Conservation (phyloP, 2,888 invertebrate genomes). For the Hypena proboscidalis region DNA sequence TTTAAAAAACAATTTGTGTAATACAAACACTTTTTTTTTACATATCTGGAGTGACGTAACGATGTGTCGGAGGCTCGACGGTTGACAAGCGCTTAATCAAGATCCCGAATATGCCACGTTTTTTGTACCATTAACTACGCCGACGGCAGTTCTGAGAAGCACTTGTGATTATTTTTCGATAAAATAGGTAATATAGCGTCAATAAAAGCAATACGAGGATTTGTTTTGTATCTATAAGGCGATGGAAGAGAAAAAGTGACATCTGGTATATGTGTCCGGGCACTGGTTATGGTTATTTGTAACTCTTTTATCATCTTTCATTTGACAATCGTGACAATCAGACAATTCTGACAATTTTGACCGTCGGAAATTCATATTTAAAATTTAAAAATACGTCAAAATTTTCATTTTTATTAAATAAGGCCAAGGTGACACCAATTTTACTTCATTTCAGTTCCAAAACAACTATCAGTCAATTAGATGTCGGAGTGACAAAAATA, state of each 20-base stretch:
- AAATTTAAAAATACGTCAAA: no score
- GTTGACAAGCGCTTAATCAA: slow-evolving; percentile 49
- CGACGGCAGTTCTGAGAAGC: slow-evolving; percentile 16
- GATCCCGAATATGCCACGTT: slow-evolving; percentile 35
- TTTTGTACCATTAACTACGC: slow-evolving; percentile 37
- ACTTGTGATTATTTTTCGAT: slow-evolving; percentile 14
- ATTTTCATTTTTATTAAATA: no score
- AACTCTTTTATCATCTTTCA: no score
- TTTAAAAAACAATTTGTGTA: no score
- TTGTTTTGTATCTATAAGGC: no score
- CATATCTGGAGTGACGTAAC: slow-evolving; percentile 38
- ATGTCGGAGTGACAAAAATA: slow-evolving; percentile 11
- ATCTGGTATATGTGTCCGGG: no score
- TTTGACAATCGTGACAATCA: no score
- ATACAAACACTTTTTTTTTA: not conserved
- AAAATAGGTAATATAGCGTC: not conserved
- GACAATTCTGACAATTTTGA: no score
- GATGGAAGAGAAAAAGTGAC: no score
- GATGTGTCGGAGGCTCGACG: slow-evolving; percentile 36
- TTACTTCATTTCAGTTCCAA: not conserved
- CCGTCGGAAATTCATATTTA: no score
- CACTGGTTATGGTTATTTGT: no score
- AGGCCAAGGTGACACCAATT: not conserved
- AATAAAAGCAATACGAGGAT: not conserved
- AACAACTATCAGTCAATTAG: slow-evolving; percentile 8